A percentile compares a stretch with the other conserved stretches of the same genome.
Evolutionary conservation across 2,888 invertebrate genomes (phyloP).

Genomic region (Syritta pipiens): DNA sequence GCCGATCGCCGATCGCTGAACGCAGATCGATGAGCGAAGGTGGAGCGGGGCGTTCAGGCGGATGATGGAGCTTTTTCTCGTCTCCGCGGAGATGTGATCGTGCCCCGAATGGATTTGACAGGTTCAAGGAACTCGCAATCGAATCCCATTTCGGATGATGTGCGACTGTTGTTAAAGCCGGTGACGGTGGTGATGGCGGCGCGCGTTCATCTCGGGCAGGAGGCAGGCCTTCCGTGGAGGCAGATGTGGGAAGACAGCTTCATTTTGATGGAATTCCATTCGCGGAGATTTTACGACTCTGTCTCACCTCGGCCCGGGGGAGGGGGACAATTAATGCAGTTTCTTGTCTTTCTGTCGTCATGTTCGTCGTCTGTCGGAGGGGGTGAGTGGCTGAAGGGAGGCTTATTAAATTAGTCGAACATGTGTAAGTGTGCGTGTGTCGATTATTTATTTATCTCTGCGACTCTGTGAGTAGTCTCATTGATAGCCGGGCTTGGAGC

Average conservation of each 20-base stretch:
- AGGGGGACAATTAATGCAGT: conserved; percentile 41
- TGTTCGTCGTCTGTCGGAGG: neutral
- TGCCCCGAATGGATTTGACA: conserved; percentile 54
- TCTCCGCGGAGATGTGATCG: conserved; percentile 40
- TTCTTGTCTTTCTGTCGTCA: conserved; percentile 5
- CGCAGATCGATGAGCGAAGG: no score
- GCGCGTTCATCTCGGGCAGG: no score
- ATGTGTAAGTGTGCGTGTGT: conserved; percentile 50
- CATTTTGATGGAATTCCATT: conserved; percentile 67
- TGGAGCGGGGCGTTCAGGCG: no score
- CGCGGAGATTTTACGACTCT: conserved; percentile 55
- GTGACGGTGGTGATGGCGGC: no score
- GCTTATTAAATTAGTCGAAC: conserved; percentile 61
- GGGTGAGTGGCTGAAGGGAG: neutral
- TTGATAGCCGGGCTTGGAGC: no score
- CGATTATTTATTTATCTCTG: conserved; percentile 68
- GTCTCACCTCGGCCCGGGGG: neutral
- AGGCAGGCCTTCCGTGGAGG: no score
- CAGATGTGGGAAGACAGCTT: conserved; percentile 52
- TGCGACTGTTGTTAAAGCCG: no score
- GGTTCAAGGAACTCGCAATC: conserved; percentile 63
- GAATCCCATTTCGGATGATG: conserved; percentile 49
- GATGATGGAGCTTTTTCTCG: conserved; percentile 49
- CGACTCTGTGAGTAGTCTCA: conserved; percentile 42
- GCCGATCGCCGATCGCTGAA: no score